Evolutionary conservation across 2,113 vertebrate species (phyloP), one percentile per base, ranked within the genome.

Genomic region (Chamaea fasciata): DNA sequence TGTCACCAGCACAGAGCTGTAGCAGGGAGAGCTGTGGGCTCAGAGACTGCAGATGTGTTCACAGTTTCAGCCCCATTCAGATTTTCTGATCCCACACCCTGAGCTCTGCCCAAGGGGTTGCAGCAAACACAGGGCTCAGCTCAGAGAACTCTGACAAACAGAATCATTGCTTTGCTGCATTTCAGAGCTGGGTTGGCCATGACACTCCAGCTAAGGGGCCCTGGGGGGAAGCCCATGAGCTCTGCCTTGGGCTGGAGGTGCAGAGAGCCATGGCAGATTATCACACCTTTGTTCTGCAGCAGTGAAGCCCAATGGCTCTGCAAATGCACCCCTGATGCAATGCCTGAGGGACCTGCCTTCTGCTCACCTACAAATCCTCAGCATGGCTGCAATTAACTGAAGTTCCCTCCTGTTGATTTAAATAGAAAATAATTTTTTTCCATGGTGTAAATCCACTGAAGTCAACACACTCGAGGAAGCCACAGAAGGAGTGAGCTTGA

Each of bases 111-210:
- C 46, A 30, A 65, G 24, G 15, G 6, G 11, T 10, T 65, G 64
- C 68, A 92, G 89, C 52, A 56, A 55, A 42, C 0, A 0, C 15
- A 26, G 24, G 52, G 57, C 44, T 68, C 33, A 65, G 80, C 41
- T 76, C 65, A 26, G 2, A 59, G 37, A 37, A 6, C n/a, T 49
- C 5, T 86, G 53, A 9, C 52, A 56, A 53, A 57, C 4, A 41
- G 4, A 44, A 28, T 3, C 1, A 0, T 4, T 49, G 68, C n/a
- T 70, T 11, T 44, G 59, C 49, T 55, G 35, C 47, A 4, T 41
- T 26, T 60, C 39, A 30, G 87, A 83, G 63, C 39, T 47, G 75
- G 39, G 15, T 8, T 57, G 33, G 27, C 63, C 20, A 3, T 2
- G 59, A 44, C 35, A 7, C 46, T 65, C 18, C 68, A 74, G 87